These are phyloP conservation scores for Lycophotia porphyrea DNA, from an alignment of 2,888 invertebrate genomes.

Conservation along the genomic window DNA sequence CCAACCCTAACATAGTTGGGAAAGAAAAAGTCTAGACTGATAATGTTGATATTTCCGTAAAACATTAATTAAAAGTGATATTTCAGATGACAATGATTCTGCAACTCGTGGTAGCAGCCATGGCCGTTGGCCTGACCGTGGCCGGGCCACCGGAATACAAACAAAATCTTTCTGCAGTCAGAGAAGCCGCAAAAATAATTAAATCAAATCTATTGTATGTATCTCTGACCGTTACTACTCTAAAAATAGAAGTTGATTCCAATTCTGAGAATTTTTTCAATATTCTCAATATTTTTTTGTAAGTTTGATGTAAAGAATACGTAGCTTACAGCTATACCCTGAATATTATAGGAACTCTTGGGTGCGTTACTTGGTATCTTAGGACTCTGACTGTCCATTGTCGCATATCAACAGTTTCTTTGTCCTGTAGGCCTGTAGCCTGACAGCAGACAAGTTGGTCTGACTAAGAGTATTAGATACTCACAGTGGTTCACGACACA, in stretches of 20 bases:
- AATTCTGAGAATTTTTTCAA: too few relatives aligned
- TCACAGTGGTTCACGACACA: too few relatives aligned
- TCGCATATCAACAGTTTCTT: too few relatives aligned
- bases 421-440: too few relatives aligned
- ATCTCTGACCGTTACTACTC: not conserved
- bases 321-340: too few relatives aligned
- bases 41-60: not conserved
- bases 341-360: not conserved
- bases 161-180: not conserved
- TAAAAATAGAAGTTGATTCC: not conserved
- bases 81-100: conserved; percentile 12
- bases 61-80: not conserved
- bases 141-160: not conserved
- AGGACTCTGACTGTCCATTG: too few relatives aligned
- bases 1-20: not conserved
- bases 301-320: too few relatives aligned
- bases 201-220: conserved; percentile 1
- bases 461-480: too few relatives aligned
- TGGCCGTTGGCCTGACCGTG: not conserved
- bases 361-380: not conserved
- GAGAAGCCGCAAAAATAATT: accelerated
- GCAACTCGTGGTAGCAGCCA: conserved; percentile 1
- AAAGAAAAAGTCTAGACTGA: not conserved
- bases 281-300: too few relatives aligned
- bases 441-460: too few relatives aligned